phyloP scores from a whole-genome alignment of 2,113 vertebrate genomes.

The Seriola rivoliana region DNA sequence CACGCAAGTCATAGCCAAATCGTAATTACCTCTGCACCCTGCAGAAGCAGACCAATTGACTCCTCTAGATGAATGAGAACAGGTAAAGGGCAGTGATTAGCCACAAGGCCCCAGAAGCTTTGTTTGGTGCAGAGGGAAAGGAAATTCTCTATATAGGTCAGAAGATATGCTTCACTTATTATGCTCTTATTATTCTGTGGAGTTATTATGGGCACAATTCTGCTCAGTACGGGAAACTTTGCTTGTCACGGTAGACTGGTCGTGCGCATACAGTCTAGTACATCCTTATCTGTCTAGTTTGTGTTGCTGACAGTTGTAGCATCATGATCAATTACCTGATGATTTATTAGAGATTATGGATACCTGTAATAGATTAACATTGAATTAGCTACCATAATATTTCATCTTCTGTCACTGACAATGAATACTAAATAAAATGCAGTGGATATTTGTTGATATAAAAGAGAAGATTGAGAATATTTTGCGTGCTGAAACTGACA shows the following conservation, averaged over 20 bases:
- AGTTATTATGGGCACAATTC: constrained; percentile 52
- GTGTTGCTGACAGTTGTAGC: constrained; percentile 1
- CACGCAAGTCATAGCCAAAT: constrained; percentile 76
- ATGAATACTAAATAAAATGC: constrained; percentile 8
- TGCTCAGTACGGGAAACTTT: constrained; percentile 37
- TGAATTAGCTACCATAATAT: constrained; percentile 13
- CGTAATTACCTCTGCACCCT: constrained; percentile 80
- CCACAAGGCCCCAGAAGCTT: constrained; percentile 65
- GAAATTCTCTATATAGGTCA: constrained; percentile 66
- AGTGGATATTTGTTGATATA: not conserved
- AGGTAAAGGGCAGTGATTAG: constrained; percentile 81
- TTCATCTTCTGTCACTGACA: constrained; percentile 1
- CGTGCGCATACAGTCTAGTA: not conserved
- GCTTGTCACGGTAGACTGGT: constrained; percentile 18
- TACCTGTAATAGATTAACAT: constrained; percentile 23
- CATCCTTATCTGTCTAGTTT: constrained; percentile 33
- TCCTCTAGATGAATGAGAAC: constrained; percentile 77
- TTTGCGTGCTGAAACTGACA: not conserved
- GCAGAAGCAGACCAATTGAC: constrained; percentile 77
- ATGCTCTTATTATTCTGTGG: constrained; percentile 57
- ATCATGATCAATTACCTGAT: constrained; percentile 11
- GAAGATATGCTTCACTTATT: constrained; percentile 74
- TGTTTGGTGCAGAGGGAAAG: constrained; percentile 67
- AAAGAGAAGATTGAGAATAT: constrained; percentile 15
- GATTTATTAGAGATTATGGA: constrained; percentile 13